Conservation (phyloP, 2,888 invertebrate genomes). For the Euplagia quadripunctaria region DNA sequence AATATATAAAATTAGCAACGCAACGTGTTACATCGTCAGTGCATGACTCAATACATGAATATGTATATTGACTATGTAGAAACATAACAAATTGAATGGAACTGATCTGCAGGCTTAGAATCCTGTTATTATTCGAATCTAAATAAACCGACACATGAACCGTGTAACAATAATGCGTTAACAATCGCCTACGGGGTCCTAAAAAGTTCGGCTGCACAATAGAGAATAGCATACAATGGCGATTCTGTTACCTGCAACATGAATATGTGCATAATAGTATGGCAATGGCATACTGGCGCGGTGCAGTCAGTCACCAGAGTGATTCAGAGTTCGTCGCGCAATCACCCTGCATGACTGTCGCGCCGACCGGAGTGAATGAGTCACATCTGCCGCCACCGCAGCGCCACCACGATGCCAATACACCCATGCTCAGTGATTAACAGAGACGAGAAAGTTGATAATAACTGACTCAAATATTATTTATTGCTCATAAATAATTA, state of each 20-base stretch:
- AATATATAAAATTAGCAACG: conserved; percentile 36
- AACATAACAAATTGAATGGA: conserved; percentile 48
- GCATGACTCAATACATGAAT: conserved; percentile 45
- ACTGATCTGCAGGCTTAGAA: conserved; percentile 58
- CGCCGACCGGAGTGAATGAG: conserved; percentile 42
- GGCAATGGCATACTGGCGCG: conserved; percentile 51
- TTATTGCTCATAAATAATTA: conserved; percentile 62
- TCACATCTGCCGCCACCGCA: conserved; percentile 41
- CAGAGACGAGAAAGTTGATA: conserved; percentile 67
- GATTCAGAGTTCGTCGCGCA: conserved; percentile 59
- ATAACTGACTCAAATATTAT: conserved; percentile 60
- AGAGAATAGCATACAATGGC: conserved; percentile 83
- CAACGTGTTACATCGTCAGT: conserved; percentile 19
- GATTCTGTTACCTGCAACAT: conserved; percentile 83
- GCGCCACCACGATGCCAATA: conserved; percentile 60
- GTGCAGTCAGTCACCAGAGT: conserved; percentile 67
- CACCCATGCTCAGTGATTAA: conserved; percentile 72
- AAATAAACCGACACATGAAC: conserved; percentile 70
- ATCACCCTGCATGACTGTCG: conserved; percentile 68
- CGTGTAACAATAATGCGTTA: conserved; percentile 78
- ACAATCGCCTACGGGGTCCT: conserved; percentile 79
- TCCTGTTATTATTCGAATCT: conserved; percentile 74
- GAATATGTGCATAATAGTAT: conserved; percentile 83
- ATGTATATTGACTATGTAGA: conserved; percentile 34
- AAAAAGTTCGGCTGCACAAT: conserved; percentile 83